Conservation (phyloP, 2,888 invertebrate genomes). For the Dasypogon diadema region DNA sequence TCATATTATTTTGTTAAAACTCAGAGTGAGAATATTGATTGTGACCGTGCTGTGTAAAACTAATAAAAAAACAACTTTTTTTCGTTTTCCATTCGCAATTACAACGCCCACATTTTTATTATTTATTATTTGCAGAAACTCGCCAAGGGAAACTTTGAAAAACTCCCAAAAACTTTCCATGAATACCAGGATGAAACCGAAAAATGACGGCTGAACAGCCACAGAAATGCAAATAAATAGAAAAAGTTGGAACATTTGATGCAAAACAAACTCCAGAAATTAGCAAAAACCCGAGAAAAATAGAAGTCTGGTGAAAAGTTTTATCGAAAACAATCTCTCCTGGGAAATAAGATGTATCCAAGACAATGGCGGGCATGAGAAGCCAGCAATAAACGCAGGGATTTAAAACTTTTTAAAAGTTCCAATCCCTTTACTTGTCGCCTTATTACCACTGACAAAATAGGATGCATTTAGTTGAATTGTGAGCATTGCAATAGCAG, state of each 20-base stretch:
- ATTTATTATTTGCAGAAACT: neutral
- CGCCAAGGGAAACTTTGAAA: too few species aligned
- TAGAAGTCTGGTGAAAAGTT: constrained; percentile 34
- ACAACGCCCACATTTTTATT: too few species aligned
- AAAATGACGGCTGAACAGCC: constrained; percentile 8
- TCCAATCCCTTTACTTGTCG: constrained; percentile 41
- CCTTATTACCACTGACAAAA: constrained; percentile 38
- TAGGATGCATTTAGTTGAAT: neutral
- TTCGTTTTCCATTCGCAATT: too few species aligned
- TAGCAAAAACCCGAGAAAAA: constrained; percentile 30
- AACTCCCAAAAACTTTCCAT: neutral
- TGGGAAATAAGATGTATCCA: constrained; percentile 7
- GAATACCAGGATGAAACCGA: constrained; percentile 6
- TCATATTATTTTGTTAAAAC: too few species aligned
- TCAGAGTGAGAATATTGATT: too few species aligned
- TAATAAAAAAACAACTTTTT: too few species aligned
- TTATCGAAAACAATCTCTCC: constrained; percentile 44
- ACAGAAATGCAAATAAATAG: constrained; percentile 39
- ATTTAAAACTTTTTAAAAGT: constrained; percentile 39
- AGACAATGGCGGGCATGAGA: neutral
- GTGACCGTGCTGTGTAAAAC: too few species aligned
- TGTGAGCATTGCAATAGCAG: neutral
- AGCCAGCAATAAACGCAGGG: constrained; percentile 37
- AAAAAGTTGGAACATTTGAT: constrained; percentile 30
- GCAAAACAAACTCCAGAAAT: constrained; percentile 38